These are phyloP conservation scores for Apodemus agrarius DNA, from an alignment of 2,797 vertebrate species.

Conservation along the genomic window DNA sequence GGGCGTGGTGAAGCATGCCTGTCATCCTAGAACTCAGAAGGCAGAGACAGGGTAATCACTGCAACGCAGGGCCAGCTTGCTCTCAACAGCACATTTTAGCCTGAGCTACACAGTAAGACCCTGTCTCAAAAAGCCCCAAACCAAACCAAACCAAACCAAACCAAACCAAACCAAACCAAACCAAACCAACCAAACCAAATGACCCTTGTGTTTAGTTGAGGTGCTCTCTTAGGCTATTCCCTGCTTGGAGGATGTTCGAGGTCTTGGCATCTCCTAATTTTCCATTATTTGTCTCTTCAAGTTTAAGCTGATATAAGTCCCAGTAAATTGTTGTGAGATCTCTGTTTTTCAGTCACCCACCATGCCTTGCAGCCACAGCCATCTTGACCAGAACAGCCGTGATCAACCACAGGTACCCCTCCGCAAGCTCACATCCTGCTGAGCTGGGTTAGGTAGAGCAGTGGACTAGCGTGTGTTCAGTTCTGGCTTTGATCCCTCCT, in stretches of 20 bases:
- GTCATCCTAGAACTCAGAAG: neutral
- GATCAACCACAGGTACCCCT: neutral
- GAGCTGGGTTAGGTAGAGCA: neutral
- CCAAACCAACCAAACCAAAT: neutral
- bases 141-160: neutral
- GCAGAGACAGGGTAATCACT: conserved; percentile 16
- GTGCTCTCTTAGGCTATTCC: neutral
- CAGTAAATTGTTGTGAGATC: neutral
- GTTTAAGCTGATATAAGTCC: neutral
- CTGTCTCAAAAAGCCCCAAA: neutral
- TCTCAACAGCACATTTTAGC: neutral
- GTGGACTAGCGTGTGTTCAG: neutral
- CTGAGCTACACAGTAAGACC: neutral
- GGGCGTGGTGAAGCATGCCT: neutral
- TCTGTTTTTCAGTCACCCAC: neutral
- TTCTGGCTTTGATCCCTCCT: neutral
- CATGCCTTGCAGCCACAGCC: no score
- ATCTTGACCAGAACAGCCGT: neutral
- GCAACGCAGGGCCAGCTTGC: neutral
- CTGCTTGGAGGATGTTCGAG: neutral
- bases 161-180: neutral
- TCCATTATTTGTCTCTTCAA: neutral
- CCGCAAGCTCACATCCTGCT: neutral
- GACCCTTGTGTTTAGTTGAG: neutral
- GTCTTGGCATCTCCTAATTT: neutral